Evolutionary conservation across 2,888 invertebrate genomes (phyloP).

Genomic region (Anoncus sp.): DNA sequence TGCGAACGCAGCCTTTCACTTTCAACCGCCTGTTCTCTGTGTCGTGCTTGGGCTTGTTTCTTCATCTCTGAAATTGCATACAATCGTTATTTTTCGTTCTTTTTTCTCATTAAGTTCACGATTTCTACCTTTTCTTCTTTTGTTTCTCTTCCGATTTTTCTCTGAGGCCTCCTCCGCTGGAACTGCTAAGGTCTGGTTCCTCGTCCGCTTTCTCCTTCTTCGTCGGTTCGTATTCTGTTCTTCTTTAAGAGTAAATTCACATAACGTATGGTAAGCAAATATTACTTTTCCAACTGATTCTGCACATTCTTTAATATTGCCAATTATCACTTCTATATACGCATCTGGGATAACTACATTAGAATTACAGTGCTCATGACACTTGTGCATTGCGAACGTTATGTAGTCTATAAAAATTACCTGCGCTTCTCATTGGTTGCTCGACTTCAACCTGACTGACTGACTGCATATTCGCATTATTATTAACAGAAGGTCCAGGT

Average conservation of each 20-base stretch:
- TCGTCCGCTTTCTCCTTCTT: background rate
- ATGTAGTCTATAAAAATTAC: slow-evolving; percentile 15
- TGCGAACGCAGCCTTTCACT: too few relatives aligned
- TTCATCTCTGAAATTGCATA: too few relatives aligned
- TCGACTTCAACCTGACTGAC: background rate
- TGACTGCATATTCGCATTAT: too few relatives aligned
- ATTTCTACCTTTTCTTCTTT: too few relatives aligned
- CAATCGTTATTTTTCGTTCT: background rate
- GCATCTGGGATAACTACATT: too few relatives aligned
- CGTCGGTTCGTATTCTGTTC: background rate
- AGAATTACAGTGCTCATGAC: too few relatives aligned
- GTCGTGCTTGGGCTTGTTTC: too few relatives aligned
- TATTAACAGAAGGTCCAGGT: background rate
- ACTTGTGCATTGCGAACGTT: slow-evolving; percentile 1
- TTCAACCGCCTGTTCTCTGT: too few relatives aligned
- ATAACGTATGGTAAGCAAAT: background rate
- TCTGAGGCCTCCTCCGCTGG: slow-evolving; percentile 1
- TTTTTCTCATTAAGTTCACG: too few relatives aligned
- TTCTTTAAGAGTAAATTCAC: slow-evolving; percentile 3
- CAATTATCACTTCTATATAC: too few relatives aligned
- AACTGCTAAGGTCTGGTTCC: background rate
- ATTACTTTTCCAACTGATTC: too few relatives aligned
- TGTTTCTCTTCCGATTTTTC: background rate
- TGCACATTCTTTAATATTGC: too few relatives aligned
- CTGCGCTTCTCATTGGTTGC: slow-evolving; percentile 2